Evolutionary conservation across 1,140 invertebrate genomes (phyloP), one percentile per base, ranked within the genome.

Genomic region (Drosophila triauraria): DNA sequence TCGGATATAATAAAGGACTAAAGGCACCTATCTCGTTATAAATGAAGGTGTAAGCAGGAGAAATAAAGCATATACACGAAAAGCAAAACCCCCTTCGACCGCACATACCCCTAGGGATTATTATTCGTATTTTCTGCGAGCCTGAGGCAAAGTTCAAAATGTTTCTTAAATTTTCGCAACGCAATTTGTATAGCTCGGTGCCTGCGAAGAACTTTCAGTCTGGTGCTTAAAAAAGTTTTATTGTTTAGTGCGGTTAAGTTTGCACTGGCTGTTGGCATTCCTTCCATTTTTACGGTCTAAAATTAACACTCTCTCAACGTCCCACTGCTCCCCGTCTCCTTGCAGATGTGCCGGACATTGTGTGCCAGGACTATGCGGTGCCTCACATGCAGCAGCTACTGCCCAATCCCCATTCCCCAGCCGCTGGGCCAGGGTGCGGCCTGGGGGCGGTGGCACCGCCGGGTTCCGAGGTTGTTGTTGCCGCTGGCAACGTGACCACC

Each of bases 301-400:
- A 83, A 79, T 79, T 79, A 83, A 83, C 80, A 85, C 71, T 60
- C 78, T 62, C 46, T 63, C 44, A 71, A 17, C 43, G 27, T 61
- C n/a, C 53, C 44, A 40, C 57, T 70, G 9, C 13, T 46, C 42
- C 12, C 50, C 35, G 40, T 61, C 17, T 65, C n/a, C 54, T 72
- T 38, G 35, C 91, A 94, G 94, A 94, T 90, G 93, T 95, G 59
- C 93, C 94, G 65, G 94, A 95, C 83, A 93, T 94, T 69, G 93
- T 94, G 27, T 93, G 94, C 58, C 94, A 95, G 72, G 95, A 95
- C 75, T 95, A 94, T 87, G 94, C 94, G 20, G 93, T 94, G 54
- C 94, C 94, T 51, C 93, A 93, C 72, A 91, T 93, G 75, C 88
- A 93, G 77, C 84, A 93, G 77, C 76, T 93, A 67, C 59, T 93